Evolutionary conservation across 2,888 invertebrate species (phyloP), one percentile per base, ranked within the genome.

Genomic region (Chloromyia formosa): DNA sequence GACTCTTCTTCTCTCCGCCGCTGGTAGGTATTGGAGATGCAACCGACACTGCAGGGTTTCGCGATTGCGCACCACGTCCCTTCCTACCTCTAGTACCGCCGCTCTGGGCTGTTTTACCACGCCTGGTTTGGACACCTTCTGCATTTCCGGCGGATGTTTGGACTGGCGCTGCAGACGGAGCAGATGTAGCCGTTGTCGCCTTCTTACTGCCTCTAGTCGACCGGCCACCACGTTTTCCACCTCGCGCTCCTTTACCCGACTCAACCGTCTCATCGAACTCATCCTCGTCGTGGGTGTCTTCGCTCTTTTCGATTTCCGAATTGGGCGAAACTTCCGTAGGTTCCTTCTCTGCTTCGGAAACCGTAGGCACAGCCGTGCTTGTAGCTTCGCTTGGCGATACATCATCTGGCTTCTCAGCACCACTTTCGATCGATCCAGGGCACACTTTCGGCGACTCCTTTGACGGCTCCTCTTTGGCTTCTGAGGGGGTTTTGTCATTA

Each of bases 41-140:
- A 49, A 66, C 23, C n/a, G 72, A 3, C 22, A 56, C 45, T 12
- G 64, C 72, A 1, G 66, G 71, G 18, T 56, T 71, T 18, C 71
- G 54, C 0, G 71, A 71, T 18, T 71, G 71, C 4, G 27, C 81
- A 87, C 78, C 82, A 1, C 89, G 87, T 71, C 84, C 85, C 75
- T 85, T 84, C 0, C 86, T 81, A n/a, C 85, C 85, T 16, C 78
- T 61, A 14, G 64, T 53, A 3, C 61, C 54, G 27, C 27, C 27
- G 3, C 3, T 35, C 23, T 71, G 75, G 9, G 72, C 60, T 1
- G 73, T 61, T 75, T 82, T 81, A n/a, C 87, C 86, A 3, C 90
- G 85, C 23, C 90, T 85, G 0, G 90, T 89, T 77, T 89, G 88
- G 1, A 90, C 87, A 1, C 89, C 89, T 5, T 83, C 83, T 42